phyloP scores from a whole-genome alignment of 1,140 invertebrate genomes.

The Ceratina australensis region DNA sequence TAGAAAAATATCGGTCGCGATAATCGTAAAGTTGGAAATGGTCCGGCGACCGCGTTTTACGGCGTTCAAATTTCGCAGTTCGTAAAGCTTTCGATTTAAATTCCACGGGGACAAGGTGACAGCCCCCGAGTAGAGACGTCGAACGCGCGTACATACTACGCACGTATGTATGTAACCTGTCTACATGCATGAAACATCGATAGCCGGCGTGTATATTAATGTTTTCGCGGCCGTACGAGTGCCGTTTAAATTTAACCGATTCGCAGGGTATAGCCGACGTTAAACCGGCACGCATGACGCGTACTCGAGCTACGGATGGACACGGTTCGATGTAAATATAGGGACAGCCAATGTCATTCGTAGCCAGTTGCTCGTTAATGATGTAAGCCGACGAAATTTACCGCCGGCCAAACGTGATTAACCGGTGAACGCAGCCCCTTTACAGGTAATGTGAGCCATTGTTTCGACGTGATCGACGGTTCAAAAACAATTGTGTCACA shows the following conservation, averaged over 20 bases:
- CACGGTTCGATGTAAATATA: conserved; percentile 53
- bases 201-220: conserved; percentile 37
- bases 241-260: conserved; percentile 57
- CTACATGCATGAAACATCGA: conserved; percentile 17
- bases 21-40: conserved; percentile 40
- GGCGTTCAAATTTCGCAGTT: conserved; percentile 35
- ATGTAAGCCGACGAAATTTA: conserved; percentile 55
- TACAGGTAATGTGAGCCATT: not conserved
- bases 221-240: conserved; percentile 41
- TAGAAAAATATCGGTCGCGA: conserved; percentile 18
- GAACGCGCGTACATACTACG: not conserved
- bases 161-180: not conserved
- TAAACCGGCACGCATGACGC: conserved; percentile 5
- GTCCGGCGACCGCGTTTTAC: conserved; percentile 24
- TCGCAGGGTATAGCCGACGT: conserved; percentile 8
- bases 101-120: conserved; percentile 14
- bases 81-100: conserved; percentile 52
- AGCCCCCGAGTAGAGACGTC: not conserved
- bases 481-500: too few relatives aligned
- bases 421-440: not conserved
- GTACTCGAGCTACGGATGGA: conserved; percentile 23
- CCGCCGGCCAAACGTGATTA: conserved; percentile 25
- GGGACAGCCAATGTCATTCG: conserved; percentile 41
- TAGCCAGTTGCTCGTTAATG: conserved; percentile 52
- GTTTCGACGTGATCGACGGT: too few relatives aligned